Conservation (phyloP, 2,888 invertebrate genomes). For the Drosophila histrio region DNA sequence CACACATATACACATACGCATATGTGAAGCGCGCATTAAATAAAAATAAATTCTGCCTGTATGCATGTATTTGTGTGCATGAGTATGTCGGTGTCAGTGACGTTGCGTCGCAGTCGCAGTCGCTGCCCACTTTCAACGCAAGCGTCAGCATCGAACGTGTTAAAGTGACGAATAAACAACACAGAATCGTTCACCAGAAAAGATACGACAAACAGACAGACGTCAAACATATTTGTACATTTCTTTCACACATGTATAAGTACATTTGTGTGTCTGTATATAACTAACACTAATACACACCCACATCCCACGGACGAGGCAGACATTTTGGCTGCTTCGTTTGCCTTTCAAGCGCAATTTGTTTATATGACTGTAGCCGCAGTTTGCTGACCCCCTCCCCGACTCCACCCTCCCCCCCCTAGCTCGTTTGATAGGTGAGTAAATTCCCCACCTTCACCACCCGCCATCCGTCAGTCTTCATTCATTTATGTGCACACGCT, state of each 20-base stretch:
- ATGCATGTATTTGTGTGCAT: conserved; percentile 24
- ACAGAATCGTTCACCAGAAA: conserved; percentile 65
- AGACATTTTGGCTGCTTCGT: conserved; percentile 63
- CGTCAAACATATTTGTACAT: conserved; percentile 68
- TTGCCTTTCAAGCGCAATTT: conserved; percentile 51
- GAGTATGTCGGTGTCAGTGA: conserved; percentile 61
- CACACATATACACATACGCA: conserved; percentile 37
- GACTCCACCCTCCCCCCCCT: background rate
- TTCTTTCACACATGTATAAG: conserved; percentile 64
- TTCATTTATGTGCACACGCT: conserved; percentile 52
- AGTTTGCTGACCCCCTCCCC: conserved; percentile 19
- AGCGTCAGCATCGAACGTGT: conserved; percentile 70
- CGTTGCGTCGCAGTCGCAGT: conserved; percentile 49
- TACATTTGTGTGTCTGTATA: conserved; percentile 21
- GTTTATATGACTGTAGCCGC: conserved; percentile 62
- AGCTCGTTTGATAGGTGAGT: conserved; percentile 49
- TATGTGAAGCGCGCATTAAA: conserved; percentile 57
- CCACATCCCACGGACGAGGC: conserved; percentile 48
- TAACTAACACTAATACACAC: conserved; percentile 22
- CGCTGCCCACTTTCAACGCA: conserved; percentile 26
- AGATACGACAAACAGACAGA: conserved; percentile 66
- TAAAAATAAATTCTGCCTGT: conserved; percentile 67
- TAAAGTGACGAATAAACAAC: conserved; percentile 79
- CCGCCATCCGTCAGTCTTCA: conserved; percentile 10
- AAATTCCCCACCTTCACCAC: conserved; percentile 34